Evolutionary conservation across 2,888 invertebrate species (phyloP).

Genomic region (Nysson spinosus): DNA sequence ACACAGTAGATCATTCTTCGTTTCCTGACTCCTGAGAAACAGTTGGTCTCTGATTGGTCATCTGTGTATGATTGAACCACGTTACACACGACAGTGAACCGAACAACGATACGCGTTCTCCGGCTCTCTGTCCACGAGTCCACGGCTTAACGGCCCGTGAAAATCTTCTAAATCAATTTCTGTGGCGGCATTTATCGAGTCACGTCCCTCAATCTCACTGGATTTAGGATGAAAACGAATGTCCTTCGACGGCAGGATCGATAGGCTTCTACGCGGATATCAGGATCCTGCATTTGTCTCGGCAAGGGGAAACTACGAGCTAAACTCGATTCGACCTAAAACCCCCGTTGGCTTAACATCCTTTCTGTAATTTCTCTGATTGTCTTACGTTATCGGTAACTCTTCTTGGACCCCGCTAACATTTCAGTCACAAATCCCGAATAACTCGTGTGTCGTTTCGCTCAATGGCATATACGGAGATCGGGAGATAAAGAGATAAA

Average conservation of each 20-base stretch:
- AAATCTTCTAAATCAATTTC: constrained; percentile 66
- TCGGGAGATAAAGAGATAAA: too few relatives aligned
- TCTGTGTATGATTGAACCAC: constrained; percentile 70
- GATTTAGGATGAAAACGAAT: constrained; percentile 55
- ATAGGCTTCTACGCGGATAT: constrained; percentile 36
- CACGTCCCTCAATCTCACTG: constrained; percentile 48
- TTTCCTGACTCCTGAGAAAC: constrained; percentile 50
- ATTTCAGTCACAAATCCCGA: too few relatives aligned
- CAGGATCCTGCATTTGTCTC: constrained; percentile 39
- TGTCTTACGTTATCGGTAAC: constrained; percentile 29
- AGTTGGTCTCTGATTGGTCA: constrained; percentile 68
- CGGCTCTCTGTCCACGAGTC: constrained; percentile 30
- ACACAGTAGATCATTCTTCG: constrained; percentile 29
- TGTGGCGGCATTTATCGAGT: constrained; percentile 54
- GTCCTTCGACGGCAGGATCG: constrained; percentile 42
- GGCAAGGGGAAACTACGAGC: constrained; percentile 14
- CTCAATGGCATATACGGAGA: too few relatives aligned
- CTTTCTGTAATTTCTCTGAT: constrained; percentile 40
- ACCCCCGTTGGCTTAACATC: constrained; percentile 36
- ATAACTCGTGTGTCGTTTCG: too few relatives aligned
- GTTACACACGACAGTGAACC: constrained; percentile 61
- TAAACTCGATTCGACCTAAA: constrained; percentile 38
- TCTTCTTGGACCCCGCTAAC: too few relatives aligned
- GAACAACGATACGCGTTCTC: constrained; percentile 49
- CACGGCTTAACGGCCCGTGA: constrained; percentile 50